Percentiles rank a stretch among this genome's conserved stretches.
phyloP scores from a whole-genome alignment of 1,140 invertebrate species.

The Caenorhabditis elegans region DNA sequence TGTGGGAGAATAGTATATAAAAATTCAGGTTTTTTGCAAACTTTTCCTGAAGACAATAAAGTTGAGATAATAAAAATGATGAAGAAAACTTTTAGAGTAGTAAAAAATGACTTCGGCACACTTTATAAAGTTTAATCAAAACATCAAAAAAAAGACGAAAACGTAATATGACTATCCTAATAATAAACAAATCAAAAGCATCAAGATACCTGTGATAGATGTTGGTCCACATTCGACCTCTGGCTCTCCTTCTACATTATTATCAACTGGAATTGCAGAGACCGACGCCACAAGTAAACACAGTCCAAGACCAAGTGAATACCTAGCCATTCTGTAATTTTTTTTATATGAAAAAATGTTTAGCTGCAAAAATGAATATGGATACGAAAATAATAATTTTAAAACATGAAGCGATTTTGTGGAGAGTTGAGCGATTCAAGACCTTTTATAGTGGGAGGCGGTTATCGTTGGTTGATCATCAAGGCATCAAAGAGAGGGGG shows the following conservation, averaged over 20 bases:
- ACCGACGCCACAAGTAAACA: not conserved
- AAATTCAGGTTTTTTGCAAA: no score
- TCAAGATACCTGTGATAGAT: slow-evolving; percentile 62
- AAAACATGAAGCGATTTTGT: not conserved
- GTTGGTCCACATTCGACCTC: slow-evolving; percentile 61
- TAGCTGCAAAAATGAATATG: no score
- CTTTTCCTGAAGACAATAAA: no score
- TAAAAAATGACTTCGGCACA: no score
- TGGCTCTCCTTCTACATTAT: slow-evolving; percentile 52
- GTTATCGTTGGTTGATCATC: not conserved
- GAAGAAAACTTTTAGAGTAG: no score
- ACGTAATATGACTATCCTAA: no score
- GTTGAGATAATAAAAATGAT: no score
- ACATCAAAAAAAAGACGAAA: no score
- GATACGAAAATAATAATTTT: not conserved
- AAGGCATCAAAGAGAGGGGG: not conserved
- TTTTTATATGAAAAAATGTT: not conserved
- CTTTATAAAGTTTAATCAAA: no score
- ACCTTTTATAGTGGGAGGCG: not conserved
- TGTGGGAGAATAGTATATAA: slow-evolving; percentile 64
- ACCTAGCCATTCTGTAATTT: not conserved
- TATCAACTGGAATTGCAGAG: slow-evolving; percentile 50
- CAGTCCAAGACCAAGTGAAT: not conserved
- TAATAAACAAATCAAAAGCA: no score
- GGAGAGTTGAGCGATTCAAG: not conserved